Conservation (phyloP, 2,797 vertebrate species). For the Tauraco hartlaubi region DNA sequence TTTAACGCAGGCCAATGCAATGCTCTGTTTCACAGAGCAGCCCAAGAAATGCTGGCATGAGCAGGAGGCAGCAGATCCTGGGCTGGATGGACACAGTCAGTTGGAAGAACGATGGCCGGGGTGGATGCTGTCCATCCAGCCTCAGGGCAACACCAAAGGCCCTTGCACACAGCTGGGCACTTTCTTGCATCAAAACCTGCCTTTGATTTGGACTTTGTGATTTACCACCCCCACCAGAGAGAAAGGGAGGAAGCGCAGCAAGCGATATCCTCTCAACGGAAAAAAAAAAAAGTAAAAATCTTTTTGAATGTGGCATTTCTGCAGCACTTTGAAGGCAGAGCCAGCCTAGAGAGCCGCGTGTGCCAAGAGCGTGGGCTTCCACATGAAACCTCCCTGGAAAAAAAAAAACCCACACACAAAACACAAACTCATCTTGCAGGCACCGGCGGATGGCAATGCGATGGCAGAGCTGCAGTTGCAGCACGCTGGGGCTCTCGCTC, state of each 20-base stretch:
- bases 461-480: not conserved
- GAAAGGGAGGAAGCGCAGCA: not conserved
- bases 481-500: fast-evolving
- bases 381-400: not conserved
- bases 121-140: not conserved
- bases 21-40: not conserved
- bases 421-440: not conserved
- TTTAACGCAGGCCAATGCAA: not conserved
- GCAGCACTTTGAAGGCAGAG: not conserved
- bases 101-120: fast-evolving
- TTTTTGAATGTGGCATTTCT: not conserved
- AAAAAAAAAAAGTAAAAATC: not conserved
- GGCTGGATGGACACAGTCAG: not conserved
- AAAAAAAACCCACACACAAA: not conserved
- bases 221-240: not conserved
- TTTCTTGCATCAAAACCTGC: not conserved
- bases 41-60: not conserved
- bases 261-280: fast-evolving
- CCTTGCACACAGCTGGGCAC: fast-evolving
- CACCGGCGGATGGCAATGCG: fast-evolving
- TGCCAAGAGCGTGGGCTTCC: not conserved
- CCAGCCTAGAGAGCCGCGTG: not conserved
- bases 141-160: not conserved
- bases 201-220: not conserved
- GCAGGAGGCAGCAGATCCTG: not conserved